Conservation (phyloP, 2,888 invertebrate species). For the Ennomos erosarius region DNA sequence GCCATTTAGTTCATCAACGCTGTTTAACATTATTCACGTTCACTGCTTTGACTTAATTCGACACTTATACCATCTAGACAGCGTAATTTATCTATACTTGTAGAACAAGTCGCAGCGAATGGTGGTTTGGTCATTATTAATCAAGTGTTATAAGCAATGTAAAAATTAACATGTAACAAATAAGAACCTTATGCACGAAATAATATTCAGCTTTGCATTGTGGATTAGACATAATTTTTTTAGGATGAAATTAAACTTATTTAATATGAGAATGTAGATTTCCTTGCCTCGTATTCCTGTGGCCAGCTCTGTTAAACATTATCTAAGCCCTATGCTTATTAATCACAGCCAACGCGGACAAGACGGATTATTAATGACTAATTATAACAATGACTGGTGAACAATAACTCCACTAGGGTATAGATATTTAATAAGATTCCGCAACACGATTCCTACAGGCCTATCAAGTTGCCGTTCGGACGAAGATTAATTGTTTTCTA, state of each 20-base stretch:
- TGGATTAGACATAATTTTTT: neutral
- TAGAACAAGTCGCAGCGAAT: slow-evolving; percentile 16
- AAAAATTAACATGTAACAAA: too few species aligned
- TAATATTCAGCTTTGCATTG: neutral
- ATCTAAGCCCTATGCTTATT: slow-evolving; percentile 55
- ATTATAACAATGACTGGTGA: slow-evolving; percentile 74
- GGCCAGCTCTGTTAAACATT: slow-evolving; percentile 52
- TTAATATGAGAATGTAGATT: slow-evolving; percentile 19
- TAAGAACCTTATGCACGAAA: slow-evolving; percentile 6
- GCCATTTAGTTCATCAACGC: slow-evolving; percentile 37
- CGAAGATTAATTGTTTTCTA: slow-evolving; percentile 74
- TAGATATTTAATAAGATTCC: slow-evolving; percentile 76
- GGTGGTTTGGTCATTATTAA: too few species aligned
- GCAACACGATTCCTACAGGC: slow-evolving; percentile 72
- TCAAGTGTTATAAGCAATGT: too few species aligned
- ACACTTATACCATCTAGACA: slow-evolving; percentile 33
- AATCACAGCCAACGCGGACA: slow-evolving; percentile 67
- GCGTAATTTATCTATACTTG: slow-evolving; percentile 34
- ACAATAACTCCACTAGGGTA: slow-evolving; percentile 69
- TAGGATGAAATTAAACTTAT: neutral
- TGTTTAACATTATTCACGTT: slow-evolving; percentile 28
- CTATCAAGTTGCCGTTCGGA: slow-evolving; percentile 70
- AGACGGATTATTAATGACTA: slow-evolving; percentile 76
- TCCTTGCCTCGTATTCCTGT: slow-evolving; percentile 35
- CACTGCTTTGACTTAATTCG: slow-evolving; percentile 32